A percentile compares a stretch with the other conserved stretches of the same genome.
Conservation (phyloP, 2,797 vertebrate species). For the Morus bassanus region DNA sequence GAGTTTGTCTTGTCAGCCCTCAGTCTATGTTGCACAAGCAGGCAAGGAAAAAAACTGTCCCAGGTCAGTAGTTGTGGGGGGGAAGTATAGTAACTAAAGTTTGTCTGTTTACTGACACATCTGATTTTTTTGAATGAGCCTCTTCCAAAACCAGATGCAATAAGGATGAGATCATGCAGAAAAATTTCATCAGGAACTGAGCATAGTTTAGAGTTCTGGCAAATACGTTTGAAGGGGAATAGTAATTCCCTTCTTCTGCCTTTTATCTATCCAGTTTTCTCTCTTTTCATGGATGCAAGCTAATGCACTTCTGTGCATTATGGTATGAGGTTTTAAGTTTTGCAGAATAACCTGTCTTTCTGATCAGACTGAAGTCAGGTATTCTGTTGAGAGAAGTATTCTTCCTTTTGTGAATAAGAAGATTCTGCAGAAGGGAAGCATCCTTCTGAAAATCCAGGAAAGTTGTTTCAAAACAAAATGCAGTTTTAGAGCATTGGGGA, state of each 20-base stretch:
- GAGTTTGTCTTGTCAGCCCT: neutral
- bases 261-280: neutral
- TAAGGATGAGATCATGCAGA: slow-evolving; percentile 30
- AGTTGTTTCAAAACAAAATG: neutral
- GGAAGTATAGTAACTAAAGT: neutral
- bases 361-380: neutral
- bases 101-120: neutral
- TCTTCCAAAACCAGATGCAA: slow-evolving; percentile 11
- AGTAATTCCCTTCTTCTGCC: neutral
- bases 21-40: neutral
- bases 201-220: neutral
- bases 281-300: neutral
- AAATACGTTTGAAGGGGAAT: neutral
- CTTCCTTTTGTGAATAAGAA: neutral
- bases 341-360: neutral
- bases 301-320: neutral
- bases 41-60: neutral
- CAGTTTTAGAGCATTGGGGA: neutral
- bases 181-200: neutral
- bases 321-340: neutral
- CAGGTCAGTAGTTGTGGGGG: neutral
- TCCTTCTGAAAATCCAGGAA: neutral
- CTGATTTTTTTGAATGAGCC: neutral
- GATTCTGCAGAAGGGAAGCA: neutral
- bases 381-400: neutral